Evolutionary conservation across 2,113 vertebrate genomes (phyloP), one percentile per base, ranked within the genome.

Genomic region (Plecotus auritus): DNA sequence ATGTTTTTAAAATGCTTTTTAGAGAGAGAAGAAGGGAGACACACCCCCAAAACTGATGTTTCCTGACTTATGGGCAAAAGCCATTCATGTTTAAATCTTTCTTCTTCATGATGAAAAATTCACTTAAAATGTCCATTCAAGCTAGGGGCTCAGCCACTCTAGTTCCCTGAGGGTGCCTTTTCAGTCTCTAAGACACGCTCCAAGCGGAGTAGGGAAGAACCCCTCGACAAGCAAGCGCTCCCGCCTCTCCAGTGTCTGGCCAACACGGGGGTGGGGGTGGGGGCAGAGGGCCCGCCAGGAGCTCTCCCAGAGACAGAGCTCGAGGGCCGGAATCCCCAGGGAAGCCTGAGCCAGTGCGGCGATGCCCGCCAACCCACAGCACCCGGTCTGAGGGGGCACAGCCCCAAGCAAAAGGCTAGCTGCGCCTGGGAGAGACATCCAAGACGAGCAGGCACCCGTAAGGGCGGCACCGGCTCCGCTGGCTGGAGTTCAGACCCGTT

Each of bases 11-110:
- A 28, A 61, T 61, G 59, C 26, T 28, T 61, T 61, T 28, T 12
- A 61, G 59, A 61, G 59, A 26, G 23, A 59, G 56, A 59, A 54
- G 51, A 20, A 54, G 51, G 5, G 17, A 20, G 18, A 54, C 56
- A 64, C 47, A 4, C 51, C 6, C 17, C 16, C 49, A 37, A 93
- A 96, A 72, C 16, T 49, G 35, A 84, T 49, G 2, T 69, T 88
- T 94, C 91, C 59, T 87, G 69, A 87, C 47, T 78, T 88, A 74
- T 82, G 28, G 35, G 45, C 35, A 87, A 80, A 96, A 90, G 4
- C 3, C 32, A 88, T 92, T 59, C 56, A 64, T 30, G 61, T 30
- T 64, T 85, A 90, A 84, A 84, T 51, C 26, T 88, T 82, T 37
- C 37, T 78, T 81, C 85, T 83, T 66, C 80, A 74, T 61, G 16